Conservation (phyloP, 1,140 invertebrate genomes). For the Rhagoletis zephyria region DNA sequence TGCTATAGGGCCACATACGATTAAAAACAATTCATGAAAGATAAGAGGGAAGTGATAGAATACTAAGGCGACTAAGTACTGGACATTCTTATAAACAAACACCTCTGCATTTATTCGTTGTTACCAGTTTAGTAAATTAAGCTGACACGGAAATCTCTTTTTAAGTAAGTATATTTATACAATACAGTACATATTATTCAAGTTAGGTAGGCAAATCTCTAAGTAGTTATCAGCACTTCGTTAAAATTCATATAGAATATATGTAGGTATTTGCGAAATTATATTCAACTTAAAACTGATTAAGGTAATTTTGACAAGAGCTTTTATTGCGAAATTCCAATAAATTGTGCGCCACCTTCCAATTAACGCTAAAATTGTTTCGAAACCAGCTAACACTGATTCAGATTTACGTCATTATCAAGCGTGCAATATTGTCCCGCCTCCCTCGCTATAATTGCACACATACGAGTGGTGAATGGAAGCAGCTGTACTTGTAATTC, state of each 20-base stretch:
- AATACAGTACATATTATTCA: too few relatives aligned
- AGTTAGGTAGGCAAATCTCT: too few relatives aligned
- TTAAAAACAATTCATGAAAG: too few relatives aligned
- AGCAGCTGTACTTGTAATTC: background rate
- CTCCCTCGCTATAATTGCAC: background rate
- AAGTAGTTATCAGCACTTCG: background rate
- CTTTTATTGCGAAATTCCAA: background rate
- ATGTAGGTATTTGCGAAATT: background rate
- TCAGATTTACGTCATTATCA: constrained; percentile 48
- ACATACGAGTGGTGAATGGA: background rate
- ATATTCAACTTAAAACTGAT: constrained; percentile 20
- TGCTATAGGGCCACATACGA: too few relatives aligned
- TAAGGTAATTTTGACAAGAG: background rate
- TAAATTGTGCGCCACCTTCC: background rate
- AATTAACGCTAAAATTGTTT: constrained; percentile 40
- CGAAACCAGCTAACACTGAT: constrained; percentile 15
- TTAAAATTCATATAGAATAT: background rate
- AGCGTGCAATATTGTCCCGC: background rate
- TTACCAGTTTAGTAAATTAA: too few relatives aligned
- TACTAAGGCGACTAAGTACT: too few relatives aligned
- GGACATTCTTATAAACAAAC: too few relatives aligned
- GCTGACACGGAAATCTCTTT: too few relatives aligned
- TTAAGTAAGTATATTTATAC: too few relatives aligned
- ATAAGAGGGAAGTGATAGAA: too few relatives aligned
- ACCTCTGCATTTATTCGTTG: too few relatives aligned